Evolutionary conservation across 1,140 invertebrate genomes (phyloP).

Genomic region (Steinernema khuongi): DNA sequence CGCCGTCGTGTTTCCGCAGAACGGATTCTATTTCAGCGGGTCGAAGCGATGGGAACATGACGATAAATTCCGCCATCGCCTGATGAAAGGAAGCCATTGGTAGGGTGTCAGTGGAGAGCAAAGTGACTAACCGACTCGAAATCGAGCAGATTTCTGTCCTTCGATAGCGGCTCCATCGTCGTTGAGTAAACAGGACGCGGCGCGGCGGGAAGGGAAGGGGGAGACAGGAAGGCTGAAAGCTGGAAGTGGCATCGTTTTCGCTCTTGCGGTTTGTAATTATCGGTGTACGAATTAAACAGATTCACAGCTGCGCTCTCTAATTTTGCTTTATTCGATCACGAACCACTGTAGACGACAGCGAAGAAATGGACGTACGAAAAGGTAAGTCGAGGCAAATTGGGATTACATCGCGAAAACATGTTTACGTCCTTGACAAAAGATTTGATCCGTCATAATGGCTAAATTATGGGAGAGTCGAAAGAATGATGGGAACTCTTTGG

Average conservation of each 20-base stretch:
- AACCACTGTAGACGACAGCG: not conserved
- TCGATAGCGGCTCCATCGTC: constrained; percentile 4
- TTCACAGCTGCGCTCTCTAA: not conserved
- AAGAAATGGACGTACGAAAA: not conserved
- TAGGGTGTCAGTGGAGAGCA: not conserved
- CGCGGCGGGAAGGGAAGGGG: not conserved
- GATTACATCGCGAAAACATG: not conserved
- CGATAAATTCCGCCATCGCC: constrained; percentile 29
- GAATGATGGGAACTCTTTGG: too few relatives aligned
- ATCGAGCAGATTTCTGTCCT: constrained; percentile 18
- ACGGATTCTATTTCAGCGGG: constrained; percentile 25
- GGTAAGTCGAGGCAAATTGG: not conserved
- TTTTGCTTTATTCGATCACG: not conserved
- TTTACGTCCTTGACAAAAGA: not conserved
- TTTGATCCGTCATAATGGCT: too few relatives aligned
- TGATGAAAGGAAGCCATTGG: constrained; percentile 16
- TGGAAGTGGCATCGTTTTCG: not conserved
- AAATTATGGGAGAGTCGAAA: too few relatives aligned
- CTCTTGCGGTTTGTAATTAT: not conserved
- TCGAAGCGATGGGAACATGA: constrained; percentile 22
- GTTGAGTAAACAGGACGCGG: constrained; percentile 10
- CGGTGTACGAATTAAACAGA: too few relatives aligned
- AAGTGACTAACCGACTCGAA: constrained; percentile 17
- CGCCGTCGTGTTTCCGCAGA: constrained; percentile 29
- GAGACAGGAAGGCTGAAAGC: not conserved